Base-by-base conservation (phyloP, 2,797 vertebrate genomes). In the Xiphorhynchus erythropygius region DNA sequence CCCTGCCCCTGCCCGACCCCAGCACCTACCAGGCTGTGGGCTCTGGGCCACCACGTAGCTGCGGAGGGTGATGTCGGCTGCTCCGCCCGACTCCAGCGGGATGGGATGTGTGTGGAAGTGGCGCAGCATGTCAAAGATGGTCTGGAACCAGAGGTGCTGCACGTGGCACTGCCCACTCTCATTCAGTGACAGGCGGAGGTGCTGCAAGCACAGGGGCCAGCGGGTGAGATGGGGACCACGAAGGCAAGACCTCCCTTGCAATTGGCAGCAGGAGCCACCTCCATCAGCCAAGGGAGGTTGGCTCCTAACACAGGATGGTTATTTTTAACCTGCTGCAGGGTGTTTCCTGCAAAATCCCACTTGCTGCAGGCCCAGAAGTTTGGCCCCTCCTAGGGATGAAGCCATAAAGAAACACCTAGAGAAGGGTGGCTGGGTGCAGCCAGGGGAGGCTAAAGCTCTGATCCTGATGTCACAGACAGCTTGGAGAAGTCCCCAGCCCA, bases 141-240 rank as follows among this genome's bases (percentile, higher is more conserved):
- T 99, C 98, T 99, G 99, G 97, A 99, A 99, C 99, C 99, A 99
- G 96, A 99, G 98, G 96, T 99, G 99, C 95, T 99, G 99, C 33
- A 99, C 99, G 11, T 99, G 99, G 97, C 99, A 99, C 96, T 99
- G 99, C 21, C 99, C 99, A 1, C 97, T 99, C 91, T 99, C 99
- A 1, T 99, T 99, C 96, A 99, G 98, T 1, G 99, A 99, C 97
- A 99, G 97, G 42, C 99, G 99, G 87, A 99, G 98, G 95, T 99
- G 99, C 99, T 99, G 97, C 46, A 95, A 96, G 74, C 3, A 21
- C 94, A 92, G 30, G 41, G 42, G 35, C 28, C 67, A 64, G 10
- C 0, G 2, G 23, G 53, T 95, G 42, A 94, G 91, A 19, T 8
- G 41, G 41, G 65, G 62, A 6, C 14, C 0, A 2, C 10, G 1